Conservation (phyloP, 2,797 vertebrate species). For the Poeciliopsis turneri region DNA sequence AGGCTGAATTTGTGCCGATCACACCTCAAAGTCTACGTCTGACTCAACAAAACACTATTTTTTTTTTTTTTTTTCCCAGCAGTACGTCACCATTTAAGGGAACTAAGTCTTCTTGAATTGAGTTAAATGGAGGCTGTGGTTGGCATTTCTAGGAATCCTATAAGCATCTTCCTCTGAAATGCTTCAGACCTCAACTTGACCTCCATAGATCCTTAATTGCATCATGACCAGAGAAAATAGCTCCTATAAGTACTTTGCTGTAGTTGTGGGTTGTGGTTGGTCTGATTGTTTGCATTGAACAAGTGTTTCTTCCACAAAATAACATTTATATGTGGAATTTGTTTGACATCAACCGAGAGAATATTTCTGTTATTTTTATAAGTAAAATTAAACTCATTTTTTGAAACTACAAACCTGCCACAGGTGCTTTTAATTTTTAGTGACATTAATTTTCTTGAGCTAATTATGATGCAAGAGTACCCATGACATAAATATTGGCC, state of each 20-base stretch:
- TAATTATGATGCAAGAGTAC: too few species aligned
- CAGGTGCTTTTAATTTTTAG: too few species aligned
- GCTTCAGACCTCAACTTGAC: conserved; percentile 15
- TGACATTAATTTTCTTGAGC: too few species aligned
- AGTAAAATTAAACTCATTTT: too few species aligned
- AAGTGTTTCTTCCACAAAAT: too few species aligned
- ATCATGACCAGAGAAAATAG: conserved; percentile 5
- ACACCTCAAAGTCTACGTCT: neutral
- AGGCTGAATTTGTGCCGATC: neutral
- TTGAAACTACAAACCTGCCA: too few species aligned
- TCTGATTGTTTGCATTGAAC: too few species aligned
- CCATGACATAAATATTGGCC: neutral
- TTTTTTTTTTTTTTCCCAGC: neutral
- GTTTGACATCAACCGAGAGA: too few species aligned
- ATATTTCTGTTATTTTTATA: too few species aligned
- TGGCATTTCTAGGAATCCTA: neutral
- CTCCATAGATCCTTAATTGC: conserved; percentile 8
- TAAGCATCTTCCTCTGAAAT: neutral
- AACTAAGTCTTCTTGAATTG: neutral
- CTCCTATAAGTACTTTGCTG: neutral
- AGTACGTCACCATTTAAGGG: neutral
- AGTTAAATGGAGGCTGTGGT: conserved; percentile 5
- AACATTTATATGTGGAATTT: too few species aligned
- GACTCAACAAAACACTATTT: neutral
- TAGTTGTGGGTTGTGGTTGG: neutral